Percentiles rank a stretch among this genome's conserved stretches.
Evolutionary conservation across 1,140 invertebrate genomes (phyloP).

Genomic region (Drosophila persimilis): DNA sequence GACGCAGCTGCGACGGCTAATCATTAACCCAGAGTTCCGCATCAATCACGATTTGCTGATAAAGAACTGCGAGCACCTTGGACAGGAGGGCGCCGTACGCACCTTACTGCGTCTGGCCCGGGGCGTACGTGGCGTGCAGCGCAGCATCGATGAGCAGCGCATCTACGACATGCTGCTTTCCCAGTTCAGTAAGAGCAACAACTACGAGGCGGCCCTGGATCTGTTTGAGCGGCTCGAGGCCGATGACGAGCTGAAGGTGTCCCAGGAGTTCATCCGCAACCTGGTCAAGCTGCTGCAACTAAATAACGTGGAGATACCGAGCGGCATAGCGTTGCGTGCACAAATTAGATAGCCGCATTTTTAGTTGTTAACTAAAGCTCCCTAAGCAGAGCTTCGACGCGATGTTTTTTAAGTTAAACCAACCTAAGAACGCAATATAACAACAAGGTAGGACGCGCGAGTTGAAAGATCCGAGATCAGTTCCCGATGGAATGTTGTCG

Average conservation of each 20-base stretch:
- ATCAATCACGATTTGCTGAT: conserved; percentile 72
- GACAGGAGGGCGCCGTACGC: conserved; percentile 68
- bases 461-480: no score
- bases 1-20: conserved; percentile 77
- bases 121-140: conserved; percentile 61
- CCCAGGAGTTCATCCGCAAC: conserved; percentile 74
- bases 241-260: conserved; percentile 77
- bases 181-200: conserved; percentile 82
- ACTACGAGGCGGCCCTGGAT: conserved; percentile 77
- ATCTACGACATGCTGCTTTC: conserved; percentile 83
- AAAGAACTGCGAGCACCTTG: conserved; percentile 75
- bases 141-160: conserved; percentile 67
- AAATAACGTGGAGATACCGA: conserved; percentile 76
- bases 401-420: no score
- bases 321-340: conserved; percentile 68
- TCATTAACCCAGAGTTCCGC: conserved; percentile 80
- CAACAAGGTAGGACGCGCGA: no score
- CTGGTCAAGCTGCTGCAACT: conserved; percentile 69
- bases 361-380: conserved; percentile 1
- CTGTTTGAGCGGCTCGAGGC: conserved; percentile 80
- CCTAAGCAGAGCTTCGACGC: no score
- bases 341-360: conserved; percentile 63
- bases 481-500: no score
- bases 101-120: conserved; percentile 78
- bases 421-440: no score